Evolutionary conservation across 2,888 invertebrate species (phyloP), one percentile per base, ranked within the genome.

Genomic region (Matsumyia berberina): DNA sequence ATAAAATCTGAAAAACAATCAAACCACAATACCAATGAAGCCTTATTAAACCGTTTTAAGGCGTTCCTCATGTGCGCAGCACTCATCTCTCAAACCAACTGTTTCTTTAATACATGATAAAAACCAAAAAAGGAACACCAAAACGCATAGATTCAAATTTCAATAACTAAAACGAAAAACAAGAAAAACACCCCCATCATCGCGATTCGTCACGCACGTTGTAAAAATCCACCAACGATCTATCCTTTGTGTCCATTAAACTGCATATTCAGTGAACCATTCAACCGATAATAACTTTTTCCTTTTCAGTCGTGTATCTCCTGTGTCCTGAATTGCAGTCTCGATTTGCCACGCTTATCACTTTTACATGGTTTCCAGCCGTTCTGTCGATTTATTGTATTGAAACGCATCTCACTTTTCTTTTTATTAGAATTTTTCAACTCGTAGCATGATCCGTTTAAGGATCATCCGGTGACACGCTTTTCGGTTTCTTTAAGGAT

Each of bases 381-480:
- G 74, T 66, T 83, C 53, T 60, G 74, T 39, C 80, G 58, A 85
- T 85, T 85, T 80, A 70, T 66, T 78, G 51, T 53, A 51, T 73
- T 74, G 55, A 69, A 73, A 19, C 49, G 60, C 60, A 73, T 39
- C 60, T 33, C 24, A 53, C 67, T 39, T 80, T 46, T 46, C 37
- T 17, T 46, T 57, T 73, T 35, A 7, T 5, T 11, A 51, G n/a
- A 29, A 46, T 33, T 37, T 31, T n/a, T n/a, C n/a, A n/a, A n/a
- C 17, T 19, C 37, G 35, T 12, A 62, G 60, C n/a, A 37, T 67
- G 67, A 69, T 78, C 35, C 29, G 17, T 78, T 78, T 76, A 62
- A 44, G 78, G 53, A 79, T 78, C 73, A 83, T 78, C 78, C 73
- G 79, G 78, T 69, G 83, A 83, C 83, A 83, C 78, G 83, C 83